Evolutionary conservation across 2,797 vertebrate genomes (phyloP).

Genomic region (Uromys caudimaculatus): DNA sequence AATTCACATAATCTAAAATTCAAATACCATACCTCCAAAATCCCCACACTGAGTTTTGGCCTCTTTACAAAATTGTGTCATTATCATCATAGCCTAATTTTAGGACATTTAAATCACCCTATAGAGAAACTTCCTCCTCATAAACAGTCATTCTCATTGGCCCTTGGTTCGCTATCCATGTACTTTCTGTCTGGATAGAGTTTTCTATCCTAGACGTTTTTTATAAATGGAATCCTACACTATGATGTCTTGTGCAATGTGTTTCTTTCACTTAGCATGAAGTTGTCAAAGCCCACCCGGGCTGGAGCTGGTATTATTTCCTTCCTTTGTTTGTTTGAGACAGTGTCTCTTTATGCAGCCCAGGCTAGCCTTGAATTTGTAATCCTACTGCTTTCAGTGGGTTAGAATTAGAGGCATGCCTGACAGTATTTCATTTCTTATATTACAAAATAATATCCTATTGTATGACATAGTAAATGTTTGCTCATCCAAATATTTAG

Average conservation of each 20-base stretch:
- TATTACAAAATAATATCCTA: constrained; percentile 7
- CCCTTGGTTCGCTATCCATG: neutral
- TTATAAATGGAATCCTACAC: neutral
- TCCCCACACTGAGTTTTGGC: neutral
- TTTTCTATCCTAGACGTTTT: constrained; percentile 3
- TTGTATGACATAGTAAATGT: neutral
- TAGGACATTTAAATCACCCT: constrained; percentile 4
- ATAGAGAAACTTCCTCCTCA: neutral
- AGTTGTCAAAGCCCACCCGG: neutral
- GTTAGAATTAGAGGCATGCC: neutral
- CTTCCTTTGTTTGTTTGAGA: neutral
- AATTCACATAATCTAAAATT: constrained; percentile 12
- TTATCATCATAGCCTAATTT: neutral
- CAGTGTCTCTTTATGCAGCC: neutral
- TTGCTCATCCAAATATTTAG: neutral
- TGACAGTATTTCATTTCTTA: neutral
- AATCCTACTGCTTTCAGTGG: neutral
- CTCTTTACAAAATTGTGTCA: constrained; percentile 1
- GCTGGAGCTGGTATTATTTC: neutral
- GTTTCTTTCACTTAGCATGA: neutral
- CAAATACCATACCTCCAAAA: constrained; percentile 24
- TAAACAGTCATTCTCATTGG: neutral
- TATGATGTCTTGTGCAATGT: neutral
- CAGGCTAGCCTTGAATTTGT: neutral
- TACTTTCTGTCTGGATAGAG: neutral